Percentiles rank a stretch among this genome's conserved stretches.
These are phyloP conservation scores for Pachyramphus minor DNA, from an alignment of 2,113 vertebrate species.

Conservation along the genomic window DNA sequence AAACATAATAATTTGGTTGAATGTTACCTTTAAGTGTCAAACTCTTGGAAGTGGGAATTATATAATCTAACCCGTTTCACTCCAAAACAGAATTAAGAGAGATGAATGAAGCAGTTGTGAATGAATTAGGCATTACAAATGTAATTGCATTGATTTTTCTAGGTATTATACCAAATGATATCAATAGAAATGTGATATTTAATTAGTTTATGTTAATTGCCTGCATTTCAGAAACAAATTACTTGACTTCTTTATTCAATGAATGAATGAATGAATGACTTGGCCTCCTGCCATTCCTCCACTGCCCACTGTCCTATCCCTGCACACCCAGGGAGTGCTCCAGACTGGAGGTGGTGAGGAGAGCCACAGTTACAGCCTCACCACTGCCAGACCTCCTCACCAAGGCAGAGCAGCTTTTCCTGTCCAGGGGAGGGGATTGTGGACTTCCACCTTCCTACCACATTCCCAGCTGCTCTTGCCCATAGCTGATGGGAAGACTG, in stretches of 20 bases:
- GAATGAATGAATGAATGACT: background rate
- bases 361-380: background rate
- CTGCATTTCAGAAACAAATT: background rate
- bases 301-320: background rate
- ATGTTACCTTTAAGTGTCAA: background rate
- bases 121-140: background rate
- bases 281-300: background rate
- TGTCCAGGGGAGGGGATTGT: accelerated
- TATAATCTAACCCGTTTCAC: background rate
- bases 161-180: background rate
- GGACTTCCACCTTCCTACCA: background rate
- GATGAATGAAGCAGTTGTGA: background rate
- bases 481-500: background rate
- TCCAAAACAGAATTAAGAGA: background rate
- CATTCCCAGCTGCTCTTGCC: background rate
- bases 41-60: background rate
- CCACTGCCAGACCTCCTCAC: accelerated
- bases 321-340: accelerated
- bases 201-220: background rate
- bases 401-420: background rate
- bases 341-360: background rate
- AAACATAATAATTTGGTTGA: background rate
- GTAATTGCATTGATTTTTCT: background rate
- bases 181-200: background rate
- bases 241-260: background rate